Percentiles rank a stretch among this genome's conserved stretches.
These are phyloP conservation scores for Drosophila subpulchrella DNA, from an alignment of 1,140 invertebrate genomes.

Conservation along the genomic window DNA sequence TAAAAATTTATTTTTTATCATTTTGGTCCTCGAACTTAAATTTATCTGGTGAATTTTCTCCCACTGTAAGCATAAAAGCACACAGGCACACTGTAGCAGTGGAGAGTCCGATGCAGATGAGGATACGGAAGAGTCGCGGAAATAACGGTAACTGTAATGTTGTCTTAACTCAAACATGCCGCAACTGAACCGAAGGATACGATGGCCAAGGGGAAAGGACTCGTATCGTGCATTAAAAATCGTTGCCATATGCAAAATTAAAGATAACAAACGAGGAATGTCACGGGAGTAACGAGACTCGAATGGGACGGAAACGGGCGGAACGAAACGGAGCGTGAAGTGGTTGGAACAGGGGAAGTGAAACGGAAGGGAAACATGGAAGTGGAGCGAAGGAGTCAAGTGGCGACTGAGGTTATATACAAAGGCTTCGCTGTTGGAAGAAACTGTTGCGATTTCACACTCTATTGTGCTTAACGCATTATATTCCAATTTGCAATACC, in stretches of 20 bases:
- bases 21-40: neutral
- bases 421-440: neutral
- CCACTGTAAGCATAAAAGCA: slow-evolving; percentile 5
- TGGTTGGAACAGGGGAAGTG: neutral
- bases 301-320: neutral
- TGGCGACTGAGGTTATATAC: slow-evolving; percentile 7
- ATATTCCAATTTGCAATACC: neutral
- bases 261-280: slow-evolving; percentile 68
- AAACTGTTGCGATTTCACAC: neutral
- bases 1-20: too few species aligned
- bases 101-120: slow-evolving; percentile 52
- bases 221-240: slow-evolving; percentile 80
- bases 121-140: slow-evolving; percentile 37
- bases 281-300: slow-evolving; percentile 12
- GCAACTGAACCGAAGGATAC: slow-evolving; percentile 41
- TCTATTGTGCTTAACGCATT: neutral
- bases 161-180: slow-evolving; percentile 80
- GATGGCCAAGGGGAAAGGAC: slow-evolving; percentile 22
- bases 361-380: slow-evolving; percentile 5
- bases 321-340: slow-evolving; percentile 16
- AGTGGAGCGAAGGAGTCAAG: slow-evolving; percentile 10
- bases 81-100: slow-evolving; percentile 9
- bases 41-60: neutral
- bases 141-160: slow-evolving; percentile 75
- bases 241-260: slow-evolving; percentile 80